A percentile compares a stretch with the other conserved stretches of the same genome.
These are phyloP conservation scores for Agonopterix arenella DNA, from an alignment of 2,888 invertebrate species.

Conservation along the genomic window DNA sequence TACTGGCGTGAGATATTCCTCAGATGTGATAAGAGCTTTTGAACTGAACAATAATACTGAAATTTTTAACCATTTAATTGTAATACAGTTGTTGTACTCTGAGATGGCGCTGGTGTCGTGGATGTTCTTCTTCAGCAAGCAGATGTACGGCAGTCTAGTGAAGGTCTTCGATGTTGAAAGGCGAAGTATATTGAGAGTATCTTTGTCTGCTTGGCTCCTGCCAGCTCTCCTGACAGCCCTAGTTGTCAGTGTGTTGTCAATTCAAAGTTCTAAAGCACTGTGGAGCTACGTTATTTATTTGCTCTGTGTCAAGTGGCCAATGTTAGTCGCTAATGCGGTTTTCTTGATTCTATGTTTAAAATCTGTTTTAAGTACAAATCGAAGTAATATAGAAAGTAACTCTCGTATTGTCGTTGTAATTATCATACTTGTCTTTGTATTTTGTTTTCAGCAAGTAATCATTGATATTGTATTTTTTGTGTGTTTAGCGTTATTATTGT, in stretches of 20 bases:
- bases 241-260: slow-evolving; percentile 15
- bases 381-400: slow-evolving; percentile 32
- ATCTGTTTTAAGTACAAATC: slow-evolving; percentile 37
- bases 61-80: slow-evolving; percentile 21
- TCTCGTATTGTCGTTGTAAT: slow-evolving; percentile 42
- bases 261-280: slow-evolving; percentile 14
- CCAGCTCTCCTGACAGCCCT: slow-evolving; percentile 28
- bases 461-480: slow-evolving; percentile 24
- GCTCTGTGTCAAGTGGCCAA: slow-evolving; percentile 50
- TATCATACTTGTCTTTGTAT: slow-evolving; percentile 45
- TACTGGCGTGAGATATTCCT: slow-evolving; percentile 35
- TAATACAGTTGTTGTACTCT: slow-evolving; percentile 34
- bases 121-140: slow-evolving; percentile 58
- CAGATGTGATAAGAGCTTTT: slow-evolving; percentile 23
- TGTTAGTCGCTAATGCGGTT: slow-evolving; percentile 41
- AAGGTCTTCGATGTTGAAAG: slow-evolving; percentile 37
- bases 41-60: slow-evolving; percentile 8
- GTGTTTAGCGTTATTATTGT: neutral
- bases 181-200: slow-evolving; percentile 32
- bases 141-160: slow-evolving; percentile 52
- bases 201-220: slow-evolving; percentile 38
- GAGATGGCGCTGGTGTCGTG: slow-evolving; percentile 47
- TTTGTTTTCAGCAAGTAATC: slow-evolving; percentile 52
- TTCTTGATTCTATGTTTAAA: slow-evolving; percentile 39
- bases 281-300: slow-evolving; percentile 29